Conservation (phyloP, 2,797 vertebrate species). For the Crocidura indochinensis region DNA sequence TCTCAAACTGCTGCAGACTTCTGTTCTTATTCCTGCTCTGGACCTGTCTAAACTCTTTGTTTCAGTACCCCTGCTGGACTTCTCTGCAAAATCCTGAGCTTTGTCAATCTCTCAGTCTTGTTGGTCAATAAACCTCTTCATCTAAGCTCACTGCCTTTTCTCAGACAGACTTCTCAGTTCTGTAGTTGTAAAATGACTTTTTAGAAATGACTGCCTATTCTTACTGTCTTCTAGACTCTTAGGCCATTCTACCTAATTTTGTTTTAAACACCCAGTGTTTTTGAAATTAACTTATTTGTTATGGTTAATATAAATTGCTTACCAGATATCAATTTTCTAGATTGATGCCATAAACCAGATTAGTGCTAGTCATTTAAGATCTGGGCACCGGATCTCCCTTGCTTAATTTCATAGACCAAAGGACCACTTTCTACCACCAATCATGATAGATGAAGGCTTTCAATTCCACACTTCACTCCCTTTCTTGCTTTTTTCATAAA, state of each 20-base stretch:
- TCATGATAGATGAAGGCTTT: not conserved
- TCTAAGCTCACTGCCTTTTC: no score
- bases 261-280: not conserved
- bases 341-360: not conserved
- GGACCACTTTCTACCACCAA: no score
- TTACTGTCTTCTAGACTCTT: not conserved
- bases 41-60: not conserved
- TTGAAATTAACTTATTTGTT: slow-evolving; percentile 40
- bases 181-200: not conserved
- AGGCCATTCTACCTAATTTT: not conserved
- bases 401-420: slow-evolving; percentile 1
- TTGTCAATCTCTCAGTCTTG: not conserved
- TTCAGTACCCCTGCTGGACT: not conserved
- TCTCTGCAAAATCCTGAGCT: not conserved
- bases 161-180: no score
- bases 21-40: not conserved
- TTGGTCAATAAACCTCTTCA: no score
- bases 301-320: slow-evolving; percentile 25
- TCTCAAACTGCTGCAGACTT: not conserved
- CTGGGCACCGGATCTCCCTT: not conserved
- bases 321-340: slow-evolving; percentile 8
- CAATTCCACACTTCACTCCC: no score
- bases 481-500: no score
- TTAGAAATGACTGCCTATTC: not conserved
- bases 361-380: no score